These are phyloP conservation scores for Poliocrania exsul DNA, from an alignment of 2,797 vertebrate species.

Conservation along the genomic window DNA sequence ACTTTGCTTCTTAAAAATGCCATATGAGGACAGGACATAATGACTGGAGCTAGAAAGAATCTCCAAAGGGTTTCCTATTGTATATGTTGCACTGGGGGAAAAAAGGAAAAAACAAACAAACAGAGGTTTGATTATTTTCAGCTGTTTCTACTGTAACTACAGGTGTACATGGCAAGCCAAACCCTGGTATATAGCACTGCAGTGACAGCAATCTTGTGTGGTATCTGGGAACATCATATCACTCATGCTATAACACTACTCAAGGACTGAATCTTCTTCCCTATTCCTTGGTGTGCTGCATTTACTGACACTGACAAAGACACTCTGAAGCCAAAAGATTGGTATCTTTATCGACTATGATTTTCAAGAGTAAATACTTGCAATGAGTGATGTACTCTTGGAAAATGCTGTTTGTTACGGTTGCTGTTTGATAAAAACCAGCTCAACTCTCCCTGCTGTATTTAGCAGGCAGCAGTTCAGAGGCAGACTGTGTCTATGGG, in stretches of 20 bases:
- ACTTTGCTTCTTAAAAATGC: background rate
- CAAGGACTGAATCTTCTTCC: background rate
- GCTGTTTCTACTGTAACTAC: background rate
- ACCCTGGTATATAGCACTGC: background rate
- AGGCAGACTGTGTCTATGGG: background rate
- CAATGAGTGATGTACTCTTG: background rate
- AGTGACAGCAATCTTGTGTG: background rate
- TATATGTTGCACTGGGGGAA: background rate
- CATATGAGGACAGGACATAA: background rate
- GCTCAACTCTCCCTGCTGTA: background rate
- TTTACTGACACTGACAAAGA: background rate
- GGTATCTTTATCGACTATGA: background rate
- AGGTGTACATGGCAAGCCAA: background rate
- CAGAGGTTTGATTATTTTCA: background rate
- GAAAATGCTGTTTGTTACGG: background rate
- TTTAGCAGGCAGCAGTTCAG: background rate
- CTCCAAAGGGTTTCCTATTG: background rate
- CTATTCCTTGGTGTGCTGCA: background rate
- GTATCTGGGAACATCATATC: background rate
- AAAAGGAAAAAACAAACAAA: background rate
- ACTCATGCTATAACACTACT: background rate
- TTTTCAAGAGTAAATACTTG: background rate
- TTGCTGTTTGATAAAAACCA: background rate
- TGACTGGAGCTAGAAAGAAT: background rate
- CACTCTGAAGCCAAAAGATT: background rate